phyloP scores from a whole-genome alignment of 2,888 invertebrate genomes.

The Drosophila pullipes region DNA sequence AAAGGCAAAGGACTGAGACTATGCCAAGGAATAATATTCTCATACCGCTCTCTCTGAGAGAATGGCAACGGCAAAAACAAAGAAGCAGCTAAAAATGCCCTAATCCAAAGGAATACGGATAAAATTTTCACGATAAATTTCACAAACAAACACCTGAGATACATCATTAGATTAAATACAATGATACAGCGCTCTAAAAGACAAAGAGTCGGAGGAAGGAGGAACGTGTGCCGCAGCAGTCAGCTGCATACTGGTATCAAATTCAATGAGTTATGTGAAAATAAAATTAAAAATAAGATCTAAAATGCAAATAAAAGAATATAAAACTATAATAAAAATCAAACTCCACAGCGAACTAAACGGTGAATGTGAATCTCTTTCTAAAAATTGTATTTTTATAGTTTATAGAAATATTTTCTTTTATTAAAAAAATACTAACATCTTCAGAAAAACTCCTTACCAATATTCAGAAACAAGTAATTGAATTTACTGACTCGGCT shows the following conservation, averaged over 20 bases:
- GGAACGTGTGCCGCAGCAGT: slow-evolving; percentile 30
- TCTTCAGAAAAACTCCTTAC: rapidly evolving
- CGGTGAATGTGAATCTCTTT: not conserved
- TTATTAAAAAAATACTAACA: not conserved
- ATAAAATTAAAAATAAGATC: not conserved
- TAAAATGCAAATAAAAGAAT: not conserved
- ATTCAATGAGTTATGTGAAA: not conserved
- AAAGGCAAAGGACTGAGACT: not conserved
- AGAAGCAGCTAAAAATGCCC: slow-evolving; percentile 49
- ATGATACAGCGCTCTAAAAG: slow-evolving; percentile 51
- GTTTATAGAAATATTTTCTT: not conserved
- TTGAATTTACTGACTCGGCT: not conserved
- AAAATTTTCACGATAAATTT: slow-evolving; percentile 80
- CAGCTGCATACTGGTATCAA: slow-evolving; percentile 32
- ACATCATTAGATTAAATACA: slow-evolving; percentile 80
- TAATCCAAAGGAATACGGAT: slow-evolving; percentile 73
- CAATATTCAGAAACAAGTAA: not conserved
- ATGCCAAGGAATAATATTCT: not conserved
- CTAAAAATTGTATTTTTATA: too few species aligned
- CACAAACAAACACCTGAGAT: slow-evolving; percentile 82
- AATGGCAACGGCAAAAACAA: not conserved
- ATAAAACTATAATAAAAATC: not conserved
- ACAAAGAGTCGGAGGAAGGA: slow-evolving; percentile 28
- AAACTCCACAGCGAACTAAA: not conserved
- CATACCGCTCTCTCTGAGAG: not conserved